Conservation (phyloP, 2,797 vertebrate species). For the Hydrolagus colliei region DNA sequence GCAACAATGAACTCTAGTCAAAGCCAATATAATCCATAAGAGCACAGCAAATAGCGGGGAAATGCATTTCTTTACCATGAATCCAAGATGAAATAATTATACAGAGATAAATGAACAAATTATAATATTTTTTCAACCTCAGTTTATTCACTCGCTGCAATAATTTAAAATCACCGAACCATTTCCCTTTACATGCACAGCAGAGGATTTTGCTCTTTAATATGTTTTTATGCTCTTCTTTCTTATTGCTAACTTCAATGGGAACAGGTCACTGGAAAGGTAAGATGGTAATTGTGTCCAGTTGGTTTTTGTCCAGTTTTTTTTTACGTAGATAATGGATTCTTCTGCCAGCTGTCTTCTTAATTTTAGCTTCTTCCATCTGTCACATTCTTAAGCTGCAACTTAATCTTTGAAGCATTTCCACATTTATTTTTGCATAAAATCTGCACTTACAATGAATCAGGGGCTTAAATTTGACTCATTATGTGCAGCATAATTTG, state of each 20-base stretch:
- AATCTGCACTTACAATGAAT: not conserved
- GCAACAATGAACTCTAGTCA: not conserved
- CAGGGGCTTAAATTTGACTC: not conserved
- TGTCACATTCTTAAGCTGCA: not conserved
- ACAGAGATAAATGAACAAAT: not conserved
- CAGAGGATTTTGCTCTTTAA: slow-evolving; percentile 40
- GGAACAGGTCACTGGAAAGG: slow-evolving; percentile 56
- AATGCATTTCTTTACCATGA: not conserved
- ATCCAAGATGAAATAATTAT: not conserved
- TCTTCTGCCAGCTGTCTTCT: not conserved
- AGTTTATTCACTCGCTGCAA: slow-evolving; percentile 24
- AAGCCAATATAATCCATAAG: no score
- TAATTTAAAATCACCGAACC: slow-evolving; percentile 29
- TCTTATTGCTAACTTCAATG: slow-evolving; percentile 54
- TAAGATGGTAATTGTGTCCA: slow-evolving; percentile 43
- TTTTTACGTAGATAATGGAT: no score
- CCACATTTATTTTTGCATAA: not conserved
- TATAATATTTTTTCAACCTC: not conserved
- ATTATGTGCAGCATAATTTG: not conserved
- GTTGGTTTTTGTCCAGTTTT: not conserved
- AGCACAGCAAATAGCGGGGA: not conserved
- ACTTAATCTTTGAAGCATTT: not conserved
- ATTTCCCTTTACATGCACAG: slow-evolving; percentile 40
- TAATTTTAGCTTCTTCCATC: not conserved
- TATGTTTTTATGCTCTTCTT: slow-evolving; percentile 55